Evolutionary conservation across 2,797 vertebrate species (phyloP), one percentile per base, ranked within the genome.

Genomic region (Lates japonicus): DNA sequence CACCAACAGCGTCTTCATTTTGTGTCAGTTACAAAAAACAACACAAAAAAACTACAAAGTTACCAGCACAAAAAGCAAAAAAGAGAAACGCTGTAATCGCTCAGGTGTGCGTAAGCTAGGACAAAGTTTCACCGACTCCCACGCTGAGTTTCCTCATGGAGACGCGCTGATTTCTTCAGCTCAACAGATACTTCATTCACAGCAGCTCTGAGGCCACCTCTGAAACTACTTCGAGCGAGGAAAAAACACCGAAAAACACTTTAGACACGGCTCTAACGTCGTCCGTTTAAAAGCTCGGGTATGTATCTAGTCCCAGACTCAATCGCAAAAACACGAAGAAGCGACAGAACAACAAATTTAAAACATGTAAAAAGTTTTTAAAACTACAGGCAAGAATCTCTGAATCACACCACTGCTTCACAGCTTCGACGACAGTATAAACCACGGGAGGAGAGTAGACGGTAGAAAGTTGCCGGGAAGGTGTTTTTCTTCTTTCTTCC

Each of bases 61-160:
- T 33, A 61, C n/a, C n/a, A 8, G 20, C 31, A n/a, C 3, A 8
- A 71, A 72, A 29, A n/a, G 3, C 22, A n/a, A 76, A 57, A 42
- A 22, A 4, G 13, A 10, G 33, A 73, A 2, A 42, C 14, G 13
- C 3, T 42, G 12, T 42, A 41, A 16, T 14, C 39, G 86, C 70
- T 76, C 80, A 73, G 82, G 74, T 81, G 65, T 58, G 70, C 41
- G 65, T 16, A 20, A 74, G 78, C 69, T 92, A 88, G 74, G 74
- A 86, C 48, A 60, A 78, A 76, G 88, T 92, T 90, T 67, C 31
- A 76, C 84, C 63, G 70, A 87, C 80, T 88, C 81, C 84, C 87
- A 80, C 88, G 91, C 85, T 64, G 90, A 87, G 72, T 83, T 89
- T 93, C 94, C 92, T 93, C 94, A 94, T 94, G 91, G 90, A 94